Evolutionary conservation across 2,113 vertebrate species (phyloP), one percentile per base, ranked within the genome.

Genomic region (Ciconia stormi): DNA sequence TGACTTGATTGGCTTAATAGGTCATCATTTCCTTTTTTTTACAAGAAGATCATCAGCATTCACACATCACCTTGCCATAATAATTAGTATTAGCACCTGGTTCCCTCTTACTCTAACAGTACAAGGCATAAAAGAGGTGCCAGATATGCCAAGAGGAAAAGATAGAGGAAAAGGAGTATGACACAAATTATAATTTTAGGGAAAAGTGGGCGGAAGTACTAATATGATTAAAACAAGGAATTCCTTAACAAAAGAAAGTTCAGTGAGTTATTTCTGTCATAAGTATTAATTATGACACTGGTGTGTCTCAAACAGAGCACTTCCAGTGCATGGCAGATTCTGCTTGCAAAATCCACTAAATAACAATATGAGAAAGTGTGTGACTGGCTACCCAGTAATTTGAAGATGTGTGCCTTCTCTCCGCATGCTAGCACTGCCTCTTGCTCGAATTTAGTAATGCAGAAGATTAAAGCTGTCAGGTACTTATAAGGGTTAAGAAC

Each of bases 401-500:
- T 2, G 0, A 76, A 53, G 32, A 40, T 3, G 15, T 27, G 66
- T 56, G 36, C 34, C 49, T 89, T 73, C 55, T 82, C 56, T 53
- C 47, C 0, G 1, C 18, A 5, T 63, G 19, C 62, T 73, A 34
- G 61, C 50, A 56, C 52, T 74, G 80, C 29, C 22, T 81, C 80
- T 87, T 44, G 55, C 82, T 90, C 2, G 6, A 80, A 82, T 84
- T 85, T 47, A 78, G 81, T 40, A 92, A 89, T 12, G 61, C 52
- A 65, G 50, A 85, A 86, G 61, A 87, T 69, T 86, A 93, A 82
- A 90, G 59, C 70, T 91, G 79, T 74, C 69, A 77, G 76, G 88
- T 92, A 42, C 56, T 55, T 63, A 74, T 20, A 97, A 97, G 76
- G 70, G 79, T 96, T 97, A 96, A 97, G 84, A 81, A 94, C 93